These are phyloP conservation scores for Parus major DNA, from an alignment of 2,113 vertebrate species.

Conservation along the genomic window DNA sequence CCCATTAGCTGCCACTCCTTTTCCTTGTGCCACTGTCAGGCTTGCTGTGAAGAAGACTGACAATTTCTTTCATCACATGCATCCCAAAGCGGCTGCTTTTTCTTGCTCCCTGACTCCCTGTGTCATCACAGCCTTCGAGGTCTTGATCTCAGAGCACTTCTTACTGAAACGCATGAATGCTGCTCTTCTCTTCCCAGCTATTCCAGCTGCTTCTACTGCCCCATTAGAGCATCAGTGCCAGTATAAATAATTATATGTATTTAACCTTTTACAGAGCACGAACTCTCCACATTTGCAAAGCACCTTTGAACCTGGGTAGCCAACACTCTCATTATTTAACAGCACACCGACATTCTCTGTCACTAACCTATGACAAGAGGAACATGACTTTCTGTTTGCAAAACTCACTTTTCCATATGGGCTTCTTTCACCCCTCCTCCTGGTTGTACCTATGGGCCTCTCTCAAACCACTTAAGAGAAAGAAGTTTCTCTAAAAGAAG, in stretches of 20 bases:
- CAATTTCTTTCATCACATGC: not conserved
- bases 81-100: not conserved
- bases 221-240: not conserved
- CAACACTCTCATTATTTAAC: not conserved
- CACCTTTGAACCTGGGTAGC: not conserved
- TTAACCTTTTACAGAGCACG: not conserved
- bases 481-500: not conserved
- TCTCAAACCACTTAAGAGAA: not conserved
- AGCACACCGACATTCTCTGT: not conserved
- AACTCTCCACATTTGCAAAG: not conserved
- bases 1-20: not conserved
- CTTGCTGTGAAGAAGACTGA: not conserved
- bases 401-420: not conserved
- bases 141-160: not conserved
- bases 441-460: not conserved
- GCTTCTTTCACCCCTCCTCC: not conserved
- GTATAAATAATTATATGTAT: conserved; percentile 11
- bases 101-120: not conserved
- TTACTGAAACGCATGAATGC: not conserved
- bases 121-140: not conserved
- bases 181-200: not conserved
- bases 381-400: not conserved
- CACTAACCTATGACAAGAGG: not conserved
- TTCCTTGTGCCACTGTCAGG: not conserved
- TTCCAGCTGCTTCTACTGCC: not conserved